Evolutionary conservation across 1,140 invertebrate genomes (phyloP).

Genomic region (Sycobia sp.): DNA sequence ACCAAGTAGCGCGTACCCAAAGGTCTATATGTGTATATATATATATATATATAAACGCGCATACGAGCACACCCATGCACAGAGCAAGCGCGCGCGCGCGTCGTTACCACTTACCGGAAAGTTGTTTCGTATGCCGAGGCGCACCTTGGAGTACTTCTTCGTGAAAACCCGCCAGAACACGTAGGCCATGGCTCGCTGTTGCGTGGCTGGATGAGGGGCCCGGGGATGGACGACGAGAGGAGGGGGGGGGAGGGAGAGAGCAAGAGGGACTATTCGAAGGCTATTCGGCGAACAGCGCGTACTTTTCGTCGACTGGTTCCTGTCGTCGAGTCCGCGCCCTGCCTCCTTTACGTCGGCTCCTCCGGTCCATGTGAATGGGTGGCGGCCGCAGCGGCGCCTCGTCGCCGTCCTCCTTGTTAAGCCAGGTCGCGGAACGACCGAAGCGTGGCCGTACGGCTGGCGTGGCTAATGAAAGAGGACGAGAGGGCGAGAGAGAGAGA

Average conservation of each 20-base stretch:
- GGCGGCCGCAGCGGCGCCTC: too few species aligned
- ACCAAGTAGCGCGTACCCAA: too few species aligned
- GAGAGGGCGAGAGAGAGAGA: too few species aligned
- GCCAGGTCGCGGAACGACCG: too few species aligned
- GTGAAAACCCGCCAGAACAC: constrained; percentile 61
- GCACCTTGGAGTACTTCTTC: constrained; percentile 62
- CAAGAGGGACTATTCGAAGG: background rate
- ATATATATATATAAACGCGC: too few species aligned
- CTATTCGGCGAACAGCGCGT: background rate
- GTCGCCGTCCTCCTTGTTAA: too few species aligned
- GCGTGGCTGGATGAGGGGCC: too few species aligned
- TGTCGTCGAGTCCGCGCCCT: background rate
- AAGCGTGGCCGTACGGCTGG: too few species aligned
- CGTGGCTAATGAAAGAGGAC: too few species aligned
- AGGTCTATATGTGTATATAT: too few species aligned
- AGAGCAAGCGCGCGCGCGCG: background rate
- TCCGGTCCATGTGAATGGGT: too few species aligned
- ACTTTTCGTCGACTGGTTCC: background rate
- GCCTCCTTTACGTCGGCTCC: background rate
- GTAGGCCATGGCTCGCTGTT: constrained; percentile 59
- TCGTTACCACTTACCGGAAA: constrained; percentile 51
- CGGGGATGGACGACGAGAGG: background rate
- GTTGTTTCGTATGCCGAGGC: constrained; percentile 58
- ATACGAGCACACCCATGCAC: too few species aligned
- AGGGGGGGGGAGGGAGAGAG: background rate